Evolutionary conservation across 30 jellyfish, hydroid and myxozoan species (phyloP).

Genomic region (Hydractinia echinata): DNA sequence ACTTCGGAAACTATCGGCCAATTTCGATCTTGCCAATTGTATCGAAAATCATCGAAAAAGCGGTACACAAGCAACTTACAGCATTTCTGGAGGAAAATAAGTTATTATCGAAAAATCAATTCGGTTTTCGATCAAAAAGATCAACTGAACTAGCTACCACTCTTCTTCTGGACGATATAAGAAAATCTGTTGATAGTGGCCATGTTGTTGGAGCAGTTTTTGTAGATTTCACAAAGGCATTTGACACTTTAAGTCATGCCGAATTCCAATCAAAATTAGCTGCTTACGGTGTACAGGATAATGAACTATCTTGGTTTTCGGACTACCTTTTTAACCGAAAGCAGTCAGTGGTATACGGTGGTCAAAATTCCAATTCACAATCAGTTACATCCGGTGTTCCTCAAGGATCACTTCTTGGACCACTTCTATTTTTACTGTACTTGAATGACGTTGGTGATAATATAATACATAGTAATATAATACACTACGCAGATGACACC

Average conservation of each 20-base stretch:
- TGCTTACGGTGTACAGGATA: too few relatives aligned
- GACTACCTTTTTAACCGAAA: not conserved
- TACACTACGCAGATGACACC: too few relatives aligned
- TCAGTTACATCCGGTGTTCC: too few relatives aligned
- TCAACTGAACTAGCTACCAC: not conserved
- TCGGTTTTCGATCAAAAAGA: slow-evolving; percentile 7
- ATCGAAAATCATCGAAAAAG: not conserved
- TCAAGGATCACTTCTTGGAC: too few relatives aligned
- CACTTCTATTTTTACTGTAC: too few relatives aligned
- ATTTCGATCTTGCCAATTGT: not conserved
- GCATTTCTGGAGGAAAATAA: not conserved
- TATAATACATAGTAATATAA: too few relatives aligned
- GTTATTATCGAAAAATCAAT: slow-evolving; percentile 1
- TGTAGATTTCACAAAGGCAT: not conserved
- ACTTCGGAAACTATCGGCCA: too few relatives aligned
- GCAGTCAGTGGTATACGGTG: slow-evolving; percentile 4
- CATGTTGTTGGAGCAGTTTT: not conserved
- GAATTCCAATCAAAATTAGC: too few relatives aligned
- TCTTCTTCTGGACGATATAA: not conserved
- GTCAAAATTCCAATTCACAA: not conserved
- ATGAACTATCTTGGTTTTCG: not conserved
- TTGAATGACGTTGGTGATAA: too few relatives aligned
- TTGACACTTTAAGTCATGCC: too few relatives aligned
- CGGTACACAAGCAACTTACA: not conserved
- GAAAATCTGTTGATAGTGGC: slow-evolving; percentile 1